A percentile compares a stretch with the other conserved stretches of the same genome.
Conservation (phyloP, 2,888 invertebrate genomes). For the Hirtodrosophila duncani region DNA sequence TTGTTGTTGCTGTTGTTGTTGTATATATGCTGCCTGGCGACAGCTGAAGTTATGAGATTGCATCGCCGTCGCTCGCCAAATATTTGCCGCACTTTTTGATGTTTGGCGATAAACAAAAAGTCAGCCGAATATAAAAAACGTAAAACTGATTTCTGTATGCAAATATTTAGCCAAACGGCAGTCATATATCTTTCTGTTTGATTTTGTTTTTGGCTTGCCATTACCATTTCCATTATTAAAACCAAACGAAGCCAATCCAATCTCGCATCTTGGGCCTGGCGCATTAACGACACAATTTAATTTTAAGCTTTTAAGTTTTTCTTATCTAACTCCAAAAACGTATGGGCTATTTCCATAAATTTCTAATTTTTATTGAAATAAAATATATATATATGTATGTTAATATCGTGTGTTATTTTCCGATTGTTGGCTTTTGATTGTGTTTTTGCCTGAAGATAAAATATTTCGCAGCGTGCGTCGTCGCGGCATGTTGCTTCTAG, state of each 20-base stretch:
- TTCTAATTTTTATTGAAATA: slow-evolving; percentile 70
- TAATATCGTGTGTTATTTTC: slow-evolving; percentile 15
- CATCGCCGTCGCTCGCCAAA: slow-evolving; percentile 6
- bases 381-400: neutral
- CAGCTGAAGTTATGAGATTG: slow-evolving; percentile 26
- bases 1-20: slow-evolving; percentile 11
- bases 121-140: slow-evolving; percentile 14
- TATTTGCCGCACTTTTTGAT: slow-evolving; percentile 6
- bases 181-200: slow-evolving; percentile 34
- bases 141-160: slow-evolving; percentile 29
- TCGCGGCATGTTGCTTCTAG: slow-evolving; percentile 24
- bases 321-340: slow-evolving; percentile 37
- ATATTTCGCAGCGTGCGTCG: slow-evolving; percentile 51
- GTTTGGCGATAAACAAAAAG: slow-evolving; percentile 4
- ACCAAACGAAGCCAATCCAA: slow-evolving; percentile 38
- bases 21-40: slow-evolving; percentile 31
- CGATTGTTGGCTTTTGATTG: slow-evolving; percentile 32
- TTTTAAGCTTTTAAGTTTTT: slow-evolving; percentile 67
- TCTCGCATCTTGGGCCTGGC: slow-evolving; percentile 43
- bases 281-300: slow-evolving; percentile 69
- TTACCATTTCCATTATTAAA: slow-evolving; percentile 2
- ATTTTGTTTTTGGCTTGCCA: slow-evolving; percentile 27
- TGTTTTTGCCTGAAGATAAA: slow-evolving; percentile 62
- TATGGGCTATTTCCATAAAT: slow-evolving; percentile 72
- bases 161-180: slow-evolving; percentile 20